These are phyloP conservation scores for Ellobium chinense DNA, from an alignment of 2,888 invertebrate genomes.

Conservation along the genomic window DNA sequence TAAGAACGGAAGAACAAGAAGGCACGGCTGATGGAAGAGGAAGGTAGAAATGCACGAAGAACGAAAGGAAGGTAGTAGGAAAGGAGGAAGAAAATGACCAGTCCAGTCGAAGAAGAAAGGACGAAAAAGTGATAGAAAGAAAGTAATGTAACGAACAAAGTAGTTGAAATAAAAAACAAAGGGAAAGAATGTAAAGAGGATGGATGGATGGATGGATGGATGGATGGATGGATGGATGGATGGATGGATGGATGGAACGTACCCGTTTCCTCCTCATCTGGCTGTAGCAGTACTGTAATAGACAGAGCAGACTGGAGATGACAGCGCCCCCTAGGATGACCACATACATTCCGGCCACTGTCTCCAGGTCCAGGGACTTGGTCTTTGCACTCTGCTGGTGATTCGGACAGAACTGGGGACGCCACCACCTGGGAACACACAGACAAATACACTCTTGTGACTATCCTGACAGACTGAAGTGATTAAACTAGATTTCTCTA, in stretches of 20 bases:
- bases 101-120: no score
- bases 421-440: slow-evolving; percentile 67
- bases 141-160: no score
- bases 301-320: slow-evolving; percentile 62
- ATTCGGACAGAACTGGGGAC: slow-evolving; percentile 69
- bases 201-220: no score
- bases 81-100: no score
- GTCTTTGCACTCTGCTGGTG: slow-evolving; percentile 68
- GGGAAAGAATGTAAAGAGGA: no score
- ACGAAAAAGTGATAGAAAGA: no score
- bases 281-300: slow-evolving; percentile 52
- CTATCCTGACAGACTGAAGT: no score
- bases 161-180: no score
- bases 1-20: neutral
- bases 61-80: neutral
- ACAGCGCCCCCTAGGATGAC: slow-evolving; percentile 65
- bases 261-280: slow-evolving; percentile 9
- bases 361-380: slow-evolving; percentile 68
- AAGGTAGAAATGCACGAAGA: neutral
- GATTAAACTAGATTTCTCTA: no score
- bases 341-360: slow-evolving; percentile 73
- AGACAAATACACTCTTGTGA: neutral
- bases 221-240: neutral
- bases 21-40: neutral
- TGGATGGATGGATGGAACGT: neutral